A percentile compares a stretch with the other conserved stretches of the same genome.
phyloP scores from a whole-genome alignment of 1,140 invertebrate species.

The Acromyrmex heyeri region DNA sequence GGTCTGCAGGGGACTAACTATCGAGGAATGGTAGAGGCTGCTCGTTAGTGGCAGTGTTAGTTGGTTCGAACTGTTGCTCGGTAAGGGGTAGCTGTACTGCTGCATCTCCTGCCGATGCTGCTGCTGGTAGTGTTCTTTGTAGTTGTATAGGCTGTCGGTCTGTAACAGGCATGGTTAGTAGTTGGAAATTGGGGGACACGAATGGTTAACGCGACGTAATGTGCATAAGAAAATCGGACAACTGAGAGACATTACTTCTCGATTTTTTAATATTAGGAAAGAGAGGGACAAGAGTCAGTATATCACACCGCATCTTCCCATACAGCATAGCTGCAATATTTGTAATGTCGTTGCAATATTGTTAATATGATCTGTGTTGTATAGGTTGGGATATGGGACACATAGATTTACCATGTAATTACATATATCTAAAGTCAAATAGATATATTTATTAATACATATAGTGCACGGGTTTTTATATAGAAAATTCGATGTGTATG shows the following conservation, averaged over 20 bases:
- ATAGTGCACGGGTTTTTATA: neutral
- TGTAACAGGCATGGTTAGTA: conserved; percentile 84
- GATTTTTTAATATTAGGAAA: neutral
- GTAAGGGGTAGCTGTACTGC: conserved; percentile 84
- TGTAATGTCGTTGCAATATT: too few species aligned
- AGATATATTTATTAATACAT: neutral
- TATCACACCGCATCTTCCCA: neutral
- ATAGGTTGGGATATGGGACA: too few species aligned
- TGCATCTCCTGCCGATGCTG: conserved; percentile 84
- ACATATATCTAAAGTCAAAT: neutral
- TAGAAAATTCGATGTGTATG: too few species aligned
- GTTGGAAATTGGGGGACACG: conserved; percentile 49
- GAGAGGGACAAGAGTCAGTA: neutral
- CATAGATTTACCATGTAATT: neutral
- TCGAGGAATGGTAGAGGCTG: conserved; percentile 82
- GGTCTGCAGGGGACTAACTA: conserved; percentile 83
- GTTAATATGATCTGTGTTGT: too few species aligned
- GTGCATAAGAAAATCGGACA: conserved; percentile 50
- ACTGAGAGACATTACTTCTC: conserved; percentile 54
- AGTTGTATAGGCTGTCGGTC: conserved; percentile 85
- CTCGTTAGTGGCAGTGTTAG: conserved; percentile 85
- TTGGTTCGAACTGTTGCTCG: conserved; percentile 85
- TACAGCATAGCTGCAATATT: too few species aligned
- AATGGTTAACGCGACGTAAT: conserved; percentile 58
- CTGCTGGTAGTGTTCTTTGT: conserved; percentile 85